A percentile compares a stretch with the other conserved stretches of the same genome.
phyloP scores from a whole-genome alignment of 2,797 vertebrate genomes.

The Streptopelia turtur region DNA sequence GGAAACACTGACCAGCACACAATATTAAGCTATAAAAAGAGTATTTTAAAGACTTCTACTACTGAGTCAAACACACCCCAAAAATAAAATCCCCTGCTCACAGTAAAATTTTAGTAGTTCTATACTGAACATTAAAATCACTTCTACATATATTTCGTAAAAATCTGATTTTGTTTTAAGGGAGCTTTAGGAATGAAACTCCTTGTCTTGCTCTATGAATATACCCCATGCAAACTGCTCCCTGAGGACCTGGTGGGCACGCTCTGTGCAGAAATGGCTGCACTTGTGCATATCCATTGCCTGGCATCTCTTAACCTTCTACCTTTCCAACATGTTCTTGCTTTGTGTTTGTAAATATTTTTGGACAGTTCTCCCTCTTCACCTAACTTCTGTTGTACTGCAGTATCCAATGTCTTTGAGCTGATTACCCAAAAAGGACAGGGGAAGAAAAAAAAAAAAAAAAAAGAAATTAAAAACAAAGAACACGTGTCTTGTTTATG shows the following conservation, averaged over 20 bases:
- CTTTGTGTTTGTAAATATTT: not conserved
- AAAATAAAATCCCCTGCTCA: not conserved
- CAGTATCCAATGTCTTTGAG: not conserved
- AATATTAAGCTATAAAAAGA: not conserved
- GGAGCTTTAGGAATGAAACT: not conserved
- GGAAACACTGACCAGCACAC: not conserved
- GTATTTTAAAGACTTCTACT: not conserved
- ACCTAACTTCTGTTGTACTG: not conserved
- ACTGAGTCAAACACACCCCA: not conserved
- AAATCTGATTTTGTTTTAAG: not conserved
- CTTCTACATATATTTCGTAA: not conserved
- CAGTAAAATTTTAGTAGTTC: not conserved
- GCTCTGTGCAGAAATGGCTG: accelerated
- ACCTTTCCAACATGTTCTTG: not conserved
- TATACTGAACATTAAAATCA: not conserved
- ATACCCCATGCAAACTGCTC: not conserved
- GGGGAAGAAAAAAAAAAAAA: too few species aligned
- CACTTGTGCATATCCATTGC: not conserved
- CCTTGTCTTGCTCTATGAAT: not conserved
- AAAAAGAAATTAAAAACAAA: too few species aligned
- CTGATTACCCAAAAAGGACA: not conserved
- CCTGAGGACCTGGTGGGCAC: not conserved
- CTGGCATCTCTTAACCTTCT: not conserved
- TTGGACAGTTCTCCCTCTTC: not conserved
- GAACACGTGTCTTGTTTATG: not conserved